These are phyloP conservation scores for Lacerta agilis DNA, from an alignment of 2,797 vertebrate species.

Conservation along the genomic window DNA sequence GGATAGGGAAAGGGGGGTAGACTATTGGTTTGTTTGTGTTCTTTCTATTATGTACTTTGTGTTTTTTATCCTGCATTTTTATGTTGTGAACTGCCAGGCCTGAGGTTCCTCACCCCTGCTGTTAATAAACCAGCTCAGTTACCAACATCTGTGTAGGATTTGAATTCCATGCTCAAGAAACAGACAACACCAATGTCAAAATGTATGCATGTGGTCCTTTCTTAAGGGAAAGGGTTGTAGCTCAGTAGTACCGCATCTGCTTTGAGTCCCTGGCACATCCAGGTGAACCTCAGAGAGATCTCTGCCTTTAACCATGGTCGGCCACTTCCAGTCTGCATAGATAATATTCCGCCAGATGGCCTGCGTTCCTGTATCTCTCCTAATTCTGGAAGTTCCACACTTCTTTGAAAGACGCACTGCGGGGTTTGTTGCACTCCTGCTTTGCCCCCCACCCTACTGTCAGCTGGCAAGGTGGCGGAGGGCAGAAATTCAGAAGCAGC, in stretches of 20 bases:
- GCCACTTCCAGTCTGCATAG: too few species aligned
- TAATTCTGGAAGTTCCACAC: constrained; percentile 63
- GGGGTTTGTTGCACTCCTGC: constrained; percentile 41
- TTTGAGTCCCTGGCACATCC: too few species aligned
- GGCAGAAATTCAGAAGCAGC: constrained; percentile 52
- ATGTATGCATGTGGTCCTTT: background rate
- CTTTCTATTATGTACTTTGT: too few species aligned
- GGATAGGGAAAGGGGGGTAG: too few species aligned
- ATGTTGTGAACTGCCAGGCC: too few species aligned
- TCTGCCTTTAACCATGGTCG: too few species aligned
- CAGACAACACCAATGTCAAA: background rate
- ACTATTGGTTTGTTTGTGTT: too few species aligned
- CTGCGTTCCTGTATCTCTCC: constrained; percentile 14
- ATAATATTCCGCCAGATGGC: background rate
- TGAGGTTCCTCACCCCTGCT: too few species aligned
- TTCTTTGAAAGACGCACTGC: constrained; percentile 53
- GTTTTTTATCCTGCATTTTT: too few species aligned
- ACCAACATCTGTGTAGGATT: too few species aligned
- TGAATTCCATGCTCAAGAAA: background rate
- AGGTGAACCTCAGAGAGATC: too few species aligned
- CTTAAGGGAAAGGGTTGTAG: background rate
- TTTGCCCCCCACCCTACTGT: constrained; percentile 33
- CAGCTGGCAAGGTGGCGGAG: constrained; percentile 63
- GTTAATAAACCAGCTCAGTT: background rate
- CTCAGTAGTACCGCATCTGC: too few species aligned